A percentile compares a stretch with the other conserved stretches of the same genome.
These are phyloP conservation scores for Rutilus rutilus DNA, from an alignment of 2,113 vertebrate species.

Conservation along the genomic window DNA sequence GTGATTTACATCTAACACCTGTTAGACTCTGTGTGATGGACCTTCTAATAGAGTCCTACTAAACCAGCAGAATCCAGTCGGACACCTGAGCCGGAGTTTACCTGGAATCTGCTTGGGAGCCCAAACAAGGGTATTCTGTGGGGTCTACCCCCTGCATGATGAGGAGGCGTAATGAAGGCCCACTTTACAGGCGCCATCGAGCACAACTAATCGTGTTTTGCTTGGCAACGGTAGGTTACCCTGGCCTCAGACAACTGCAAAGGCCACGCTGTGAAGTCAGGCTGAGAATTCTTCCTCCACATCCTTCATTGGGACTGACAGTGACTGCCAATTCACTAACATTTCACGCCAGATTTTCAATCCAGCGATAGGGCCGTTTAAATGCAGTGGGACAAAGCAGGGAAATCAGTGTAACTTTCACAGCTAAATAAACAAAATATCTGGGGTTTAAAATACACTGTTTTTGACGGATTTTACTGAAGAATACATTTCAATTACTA, in stretches of 20 bases:
- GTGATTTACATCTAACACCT: slow-evolving; percentile 33
- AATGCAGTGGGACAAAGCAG: neutral
- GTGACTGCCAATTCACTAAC: slow-evolving; percentile 49
- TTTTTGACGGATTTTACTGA: neutral
- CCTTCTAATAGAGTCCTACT: slow-evolving; percentile 22
- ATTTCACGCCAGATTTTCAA: neutral
- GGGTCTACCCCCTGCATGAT: slow-evolving; percentile 33
- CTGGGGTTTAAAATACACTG: neutral
- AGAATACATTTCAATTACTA: neutral
- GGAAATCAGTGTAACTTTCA: neutral
- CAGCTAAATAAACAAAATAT: neutral
- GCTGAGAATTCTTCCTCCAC: slow-evolving; percentile 54
- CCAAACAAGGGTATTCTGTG: slow-evolving; percentile 32
- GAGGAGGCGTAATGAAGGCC: slow-evolving; percentile 40
- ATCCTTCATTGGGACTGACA: slow-evolving; percentile 57
- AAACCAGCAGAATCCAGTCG: slow-evolving; percentile 38
- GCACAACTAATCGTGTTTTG: slow-evolving; percentile 55
- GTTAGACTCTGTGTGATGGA: slow-evolving; percentile 11
- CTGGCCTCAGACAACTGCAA: slow-evolving; percentile 41
- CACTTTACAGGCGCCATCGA: slow-evolving; percentile 40
- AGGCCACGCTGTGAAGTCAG: slow-evolving; percentile 62
- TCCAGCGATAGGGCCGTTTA: neutral
- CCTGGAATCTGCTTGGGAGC: slow-evolving; percentile 42
- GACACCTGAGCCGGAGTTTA: slow-evolving; percentile 22
- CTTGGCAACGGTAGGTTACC: slow-evolving; percentile 52